These are phyloP conservation scores for Gymnocephalus cernua DNA, from an alignment of 2,113 vertebrate genomes.

Conservation along the genomic window DNA sequence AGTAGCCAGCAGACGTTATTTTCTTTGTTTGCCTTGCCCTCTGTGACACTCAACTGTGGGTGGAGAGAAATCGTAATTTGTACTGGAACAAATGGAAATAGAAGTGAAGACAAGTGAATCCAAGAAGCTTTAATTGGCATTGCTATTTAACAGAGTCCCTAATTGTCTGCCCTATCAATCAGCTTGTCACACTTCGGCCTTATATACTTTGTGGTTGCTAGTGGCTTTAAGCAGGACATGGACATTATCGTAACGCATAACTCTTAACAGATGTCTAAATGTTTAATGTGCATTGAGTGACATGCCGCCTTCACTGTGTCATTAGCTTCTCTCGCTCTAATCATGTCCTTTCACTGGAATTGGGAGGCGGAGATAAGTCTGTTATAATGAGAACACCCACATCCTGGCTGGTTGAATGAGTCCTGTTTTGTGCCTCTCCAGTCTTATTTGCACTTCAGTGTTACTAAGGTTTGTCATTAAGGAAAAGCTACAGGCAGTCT, in stretches of 20 bases:
- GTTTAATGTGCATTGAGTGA: slow-evolving; percentile 80
- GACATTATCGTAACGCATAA: slow-evolving; percentile 59
- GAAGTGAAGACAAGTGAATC: slow-evolving; percentile 60
- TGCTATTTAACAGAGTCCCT: slow-evolving; percentile 57
- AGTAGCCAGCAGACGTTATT: not conserved
- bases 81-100: slow-evolving; percentile 52
- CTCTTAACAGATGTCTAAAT: slow-evolving; percentile 78
- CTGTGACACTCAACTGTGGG: slow-evolving; percentile 45
- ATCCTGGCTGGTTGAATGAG: slow-evolving; percentile 56
- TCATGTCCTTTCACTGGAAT: slow-evolving; percentile 72
- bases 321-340: slow-evolving; percentile 74
- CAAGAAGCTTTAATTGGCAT: slow-evolving; percentile 59
- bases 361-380: slow-evolving; percentile 70
- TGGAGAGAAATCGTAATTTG: slow-evolving; percentile 59
- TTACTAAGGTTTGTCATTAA: slow-evolving; percentile 65
- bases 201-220: slow-evolving; percentile 30
- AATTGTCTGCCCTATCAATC: slow-evolving; percentile 62
- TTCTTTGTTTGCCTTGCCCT: slow-evolving; percentile 20
- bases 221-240: slow-evolving; percentile 57
- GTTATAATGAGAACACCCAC: slow-evolving; percentile 77
- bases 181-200: slow-evolving; percentile 52
- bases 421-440: slow-evolving; percentile 62
- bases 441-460: slow-evolving; percentile 54
- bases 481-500: slow-evolving; percentile 38
- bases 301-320: slow-evolving; percentile 73